Evolutionary conservation across 2,113 vertebrate species (phyloP), one percentile per base, ranked within the genome.

Genomic region (Ptilonorhynchus violaceus): DNA sequence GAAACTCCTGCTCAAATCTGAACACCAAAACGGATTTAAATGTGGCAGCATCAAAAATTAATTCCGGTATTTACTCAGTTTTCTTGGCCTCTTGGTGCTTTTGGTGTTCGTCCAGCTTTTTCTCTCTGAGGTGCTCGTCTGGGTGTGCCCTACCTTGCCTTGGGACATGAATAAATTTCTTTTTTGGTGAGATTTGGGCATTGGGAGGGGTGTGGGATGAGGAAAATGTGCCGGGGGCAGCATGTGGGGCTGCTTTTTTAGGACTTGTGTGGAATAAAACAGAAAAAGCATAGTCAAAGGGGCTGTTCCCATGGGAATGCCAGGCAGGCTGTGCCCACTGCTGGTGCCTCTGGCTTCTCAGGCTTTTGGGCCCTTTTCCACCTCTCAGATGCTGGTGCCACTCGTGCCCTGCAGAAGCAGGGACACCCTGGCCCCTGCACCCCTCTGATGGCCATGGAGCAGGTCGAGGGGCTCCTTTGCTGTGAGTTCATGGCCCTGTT

Each of bases 391-490:
- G 42, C 44, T 75, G 1, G 0, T 31, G 63, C 18, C 41, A 11
- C 7, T 59, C 14, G 0, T 21, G 39, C 37, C 70, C 82, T 59
- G 47, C 37, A 64, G 74, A 10, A 35, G 8, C 28, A 53, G 69
- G 10, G 7, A 8, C 23, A 8, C 5, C 46, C 56, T 11, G 8
- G 27, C 62, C 30, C 44, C 55, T 3, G 1, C 47, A 30, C 23
- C 3, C 44, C 63, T 76, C 68, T 18, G 18, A 20, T 0, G 2
- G 41, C 59, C 33, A 3, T 1, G 3, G 33, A 0, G 2, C 3
- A 3, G 23, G 56, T 49, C 0, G 0, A 56, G 73, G 6, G 67
- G 69, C 35, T 63, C 52, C 20, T 62, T 0, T 10, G 1, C 69
- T 62, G 6, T 13, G 60, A 63, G 28, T 4, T 82, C 56, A 6